Evolutionary conservation across 1,140 invertebrate species (phyloP).

Genomic region (Megathymus violae): DNA sequence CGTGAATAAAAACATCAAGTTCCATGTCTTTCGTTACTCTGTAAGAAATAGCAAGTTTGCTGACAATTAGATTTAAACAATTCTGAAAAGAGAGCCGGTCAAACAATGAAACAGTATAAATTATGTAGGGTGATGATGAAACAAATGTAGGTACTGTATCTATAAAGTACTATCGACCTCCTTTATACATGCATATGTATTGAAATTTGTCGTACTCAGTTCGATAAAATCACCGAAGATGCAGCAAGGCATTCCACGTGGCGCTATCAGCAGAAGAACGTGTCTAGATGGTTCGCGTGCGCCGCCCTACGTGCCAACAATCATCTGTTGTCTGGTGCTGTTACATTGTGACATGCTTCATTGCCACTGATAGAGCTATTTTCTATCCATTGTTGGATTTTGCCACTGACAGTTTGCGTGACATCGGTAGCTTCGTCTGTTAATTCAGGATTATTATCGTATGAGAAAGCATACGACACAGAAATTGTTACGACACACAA

Average conservation of each 20-base stretch:
- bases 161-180: not conserved
- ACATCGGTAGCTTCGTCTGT: not conserved
- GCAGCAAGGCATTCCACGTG: slow-evolving; percentile 27
- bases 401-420: not conserved
- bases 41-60: too few relatives aligned
- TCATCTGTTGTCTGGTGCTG: not conserved
- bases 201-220: slow-evolving; percentile 2
- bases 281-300: not conserved
- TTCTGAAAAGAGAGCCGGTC: not conserved
- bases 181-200: not conserved
- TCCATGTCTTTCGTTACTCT: too few relatives aligned
- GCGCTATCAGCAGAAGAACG: slow-evolving; percentile 16
- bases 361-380: not conserved
- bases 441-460: not conserved
- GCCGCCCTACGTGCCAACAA: not conserved
- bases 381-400: not conserved
- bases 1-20: too few relatives aligned
- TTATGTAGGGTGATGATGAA: not conserved
- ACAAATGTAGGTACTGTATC: slow-evolving; percentile 1
- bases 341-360: slow-evolving; percentile 6
- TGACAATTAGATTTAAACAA: too few relatives aligned
- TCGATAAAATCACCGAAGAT: slow-evolving; percentile 22
- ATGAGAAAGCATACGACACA: not conserved
- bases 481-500: too few relatives aligned
- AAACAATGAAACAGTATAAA: too few relatives aligned